Conservation (phyloP, 2,113 vertebrate genomes). For the Cardinalis cardinalis region DNA sequence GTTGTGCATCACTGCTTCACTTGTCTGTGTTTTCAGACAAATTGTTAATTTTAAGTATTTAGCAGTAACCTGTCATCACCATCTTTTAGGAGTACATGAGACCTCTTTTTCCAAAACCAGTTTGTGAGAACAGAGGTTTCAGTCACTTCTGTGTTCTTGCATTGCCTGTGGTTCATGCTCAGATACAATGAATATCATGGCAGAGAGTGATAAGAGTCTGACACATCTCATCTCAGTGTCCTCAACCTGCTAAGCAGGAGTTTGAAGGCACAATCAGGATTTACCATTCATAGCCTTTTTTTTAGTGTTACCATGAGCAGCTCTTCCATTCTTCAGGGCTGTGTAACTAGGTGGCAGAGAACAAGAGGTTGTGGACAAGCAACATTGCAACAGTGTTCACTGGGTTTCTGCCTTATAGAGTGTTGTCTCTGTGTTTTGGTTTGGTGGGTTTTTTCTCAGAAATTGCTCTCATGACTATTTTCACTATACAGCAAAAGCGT, state of each 20-base stretch:
- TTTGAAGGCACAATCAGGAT: neutral
- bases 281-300: neutral
- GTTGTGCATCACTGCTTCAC: neutral
- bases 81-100: neutral
- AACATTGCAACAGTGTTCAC: neutral
- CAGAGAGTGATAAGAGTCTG: neutral
- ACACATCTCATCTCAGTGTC: neutral
- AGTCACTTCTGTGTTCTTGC: neutral
- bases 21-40: neutral
- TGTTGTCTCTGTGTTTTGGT: neutral
- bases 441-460: neutral
- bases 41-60: neutral
- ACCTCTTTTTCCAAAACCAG: neutral
- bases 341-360: neutral
- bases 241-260: neutral
- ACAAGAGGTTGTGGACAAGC: neutral
- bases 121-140: neutral
- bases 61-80: neutral
- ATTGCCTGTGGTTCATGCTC: neutral
- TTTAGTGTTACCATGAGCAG: rapidly evolving
- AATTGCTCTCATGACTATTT: neutral
- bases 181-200: neutral
- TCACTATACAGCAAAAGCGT: neutral
- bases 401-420: neutral
- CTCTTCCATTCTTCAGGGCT: neutral